These are phyloP conservation scores for Diplolepis rosae DNA, from an alignment of 2,888 invertebrate species.

Conservation along the genomic window DNA sequence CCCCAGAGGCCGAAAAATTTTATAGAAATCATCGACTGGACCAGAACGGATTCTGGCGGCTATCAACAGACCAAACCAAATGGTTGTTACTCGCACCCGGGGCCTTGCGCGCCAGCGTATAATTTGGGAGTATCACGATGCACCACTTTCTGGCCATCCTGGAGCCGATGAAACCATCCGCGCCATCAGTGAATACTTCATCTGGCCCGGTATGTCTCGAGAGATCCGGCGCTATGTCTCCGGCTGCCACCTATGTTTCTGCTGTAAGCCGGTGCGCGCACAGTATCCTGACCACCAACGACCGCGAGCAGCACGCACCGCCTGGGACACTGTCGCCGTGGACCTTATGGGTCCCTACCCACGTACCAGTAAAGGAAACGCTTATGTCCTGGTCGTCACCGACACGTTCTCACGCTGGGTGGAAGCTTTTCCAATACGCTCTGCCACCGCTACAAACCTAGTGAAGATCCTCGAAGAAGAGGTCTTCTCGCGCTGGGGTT, in stretches of 20 bases:
- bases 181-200: background rate
- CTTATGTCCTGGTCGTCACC: conserved; percentile 47
- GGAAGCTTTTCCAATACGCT: conserved; percentile 43
- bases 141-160: background rate
- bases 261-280: background rate
- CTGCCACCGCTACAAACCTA: background rate
- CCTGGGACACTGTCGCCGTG: conserved; percentile 35
- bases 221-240: background rate
- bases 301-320: background rate
- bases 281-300: background rate
- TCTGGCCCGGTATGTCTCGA: background rate
- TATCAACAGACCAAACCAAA: background rate
- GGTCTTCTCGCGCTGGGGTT: conserved; percentile 35
- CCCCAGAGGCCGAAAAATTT: too few relatives aligned
- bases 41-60: too few relatives aligned
- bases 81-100: background rate
- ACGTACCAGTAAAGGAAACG: conserved; percentile 14
- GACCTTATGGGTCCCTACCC: conserved; percentile 41
- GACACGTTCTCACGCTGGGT: conserved; percentile 51
- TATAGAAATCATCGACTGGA: too few relatives aligned
- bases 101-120: background rate
- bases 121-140: background rate
- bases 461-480: conserved; percentile 29
- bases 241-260: background rate
- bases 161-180: conserved; percentile 16